Base-by-base conservation (phyloP, 92 coral and sea anemone genomes). In the Zoanthus sociatus region DNA sequence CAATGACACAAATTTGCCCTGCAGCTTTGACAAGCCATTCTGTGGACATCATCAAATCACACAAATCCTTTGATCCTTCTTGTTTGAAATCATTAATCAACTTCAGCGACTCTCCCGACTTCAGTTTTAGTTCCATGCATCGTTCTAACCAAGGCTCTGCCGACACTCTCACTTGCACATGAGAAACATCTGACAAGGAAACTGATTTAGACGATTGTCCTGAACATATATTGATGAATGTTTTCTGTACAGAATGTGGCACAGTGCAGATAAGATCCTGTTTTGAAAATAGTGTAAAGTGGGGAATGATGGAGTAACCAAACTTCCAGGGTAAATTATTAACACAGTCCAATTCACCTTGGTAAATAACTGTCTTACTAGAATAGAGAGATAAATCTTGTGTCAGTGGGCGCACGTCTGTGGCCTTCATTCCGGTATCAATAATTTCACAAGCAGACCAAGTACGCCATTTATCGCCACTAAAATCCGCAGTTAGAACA, bases 11-110 rank as follows among this genome's bases (percentile, higher is more conserved):
- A 78, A 94, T 75, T 7, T 87, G 89, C 1, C 95, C 98, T 14
- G 91, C 92, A 0, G 90, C 91, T 85, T 94, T 94, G 7, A 94
- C 95, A 78, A 94, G 82, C 98, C 98, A 94, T 73, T 94, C 98
- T 1, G 98, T 90, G 8, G 95, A 61, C 51, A 88, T 87, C 98
- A 94, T 94, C 76, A 94, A 64, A 72, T 89, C 89, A 30, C 91
- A 88, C 79, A 94, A 82, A 55, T 88, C 92, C 37, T 50, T 82
- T 42, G 90, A 81, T 15, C 91, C 89, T 13, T 71, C 89, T n/a
- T 69, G 81, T 46, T 68, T 77, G 37, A 15, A 42, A 79, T 94
- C 95, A 33, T 78, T 87, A 17, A 92, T 68, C 37, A 94, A 87
- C 11, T 89, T 83, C 1, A 90, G 33, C 6, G 83, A 16, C 72